A percentile compares a stretch with the other conserved stretches of the same genome.
These are phyloP conservation scores for Ambastaia sidthimunki DNA, from an alignment of 2,797 vertebrate species.

Conservation along the genomic window DNA sequence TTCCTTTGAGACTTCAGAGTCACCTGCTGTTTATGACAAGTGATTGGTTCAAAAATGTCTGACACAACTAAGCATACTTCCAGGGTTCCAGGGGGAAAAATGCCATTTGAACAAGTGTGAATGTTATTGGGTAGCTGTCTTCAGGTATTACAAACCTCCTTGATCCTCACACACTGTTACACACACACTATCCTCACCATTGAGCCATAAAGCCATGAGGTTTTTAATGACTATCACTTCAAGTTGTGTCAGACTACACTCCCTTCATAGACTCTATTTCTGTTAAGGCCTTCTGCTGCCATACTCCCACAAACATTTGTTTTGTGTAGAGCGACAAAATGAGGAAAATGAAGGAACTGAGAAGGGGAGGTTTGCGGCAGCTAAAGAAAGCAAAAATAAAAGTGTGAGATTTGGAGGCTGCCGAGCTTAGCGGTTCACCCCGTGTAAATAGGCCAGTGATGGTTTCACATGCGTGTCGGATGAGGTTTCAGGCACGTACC, in stretches of 20 bases:
- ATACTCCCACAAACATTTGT: conserved; percentile 41
- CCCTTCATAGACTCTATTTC: conserved; percentile 25
- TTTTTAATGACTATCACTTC: conserved; percentile 39
- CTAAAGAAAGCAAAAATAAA: conserved; percentile 23
- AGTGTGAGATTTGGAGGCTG: conserved; percentile 49
- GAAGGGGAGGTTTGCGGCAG: neutral
- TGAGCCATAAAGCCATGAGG: conserved; percentile 17
- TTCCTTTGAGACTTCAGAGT: too few species aligned
- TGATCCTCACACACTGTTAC: conserved; percentile 6
- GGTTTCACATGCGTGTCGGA: conserved; percentile 47
- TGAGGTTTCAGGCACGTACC: conserved; percentile 47
- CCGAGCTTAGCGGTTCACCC: conserved; percentile 20
- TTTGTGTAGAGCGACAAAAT: conserved; percentile 19
- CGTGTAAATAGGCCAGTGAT: conserved; percentile 41
- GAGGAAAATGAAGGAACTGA: neutral
- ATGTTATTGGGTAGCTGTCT: too few species aligned
- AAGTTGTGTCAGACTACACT: conserved; percentile 48
- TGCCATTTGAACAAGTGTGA: too few species aligned
- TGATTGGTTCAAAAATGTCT: too few species aligned
- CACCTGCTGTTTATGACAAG: too few species aligned
- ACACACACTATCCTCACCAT: neutral
- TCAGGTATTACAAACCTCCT: too few species aligned
- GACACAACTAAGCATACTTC: too few species aligned
- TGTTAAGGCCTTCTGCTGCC: conserved; percentile 30
- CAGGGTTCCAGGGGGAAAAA: too few species aligned